Evolutionary conservation across 2,888 invertebrate species (phyloP).

Genomic region (Gisinianus flammeolus): DNA sequence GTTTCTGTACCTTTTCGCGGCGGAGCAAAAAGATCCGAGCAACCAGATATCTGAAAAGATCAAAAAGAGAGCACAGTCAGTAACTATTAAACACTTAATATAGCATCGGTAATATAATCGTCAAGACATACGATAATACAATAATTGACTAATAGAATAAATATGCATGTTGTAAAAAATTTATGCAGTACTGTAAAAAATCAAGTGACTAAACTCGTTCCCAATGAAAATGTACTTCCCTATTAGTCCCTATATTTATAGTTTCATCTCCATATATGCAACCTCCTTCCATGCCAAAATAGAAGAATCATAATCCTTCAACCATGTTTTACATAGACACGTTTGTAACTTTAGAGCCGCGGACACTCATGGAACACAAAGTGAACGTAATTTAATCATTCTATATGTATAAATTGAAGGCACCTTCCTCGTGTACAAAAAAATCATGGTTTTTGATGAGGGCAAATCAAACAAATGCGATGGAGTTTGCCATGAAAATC

Average conservation of each 20-base stretch:
- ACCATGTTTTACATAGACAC: no score
- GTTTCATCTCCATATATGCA: no score
- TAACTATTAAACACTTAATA: not conserved
- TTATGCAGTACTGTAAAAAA: not conserved
- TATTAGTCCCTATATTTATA: no score
- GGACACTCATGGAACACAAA: no score
- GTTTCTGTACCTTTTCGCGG: conserved; percentile 66
- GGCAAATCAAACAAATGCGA: no score
- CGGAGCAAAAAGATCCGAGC: conserved; percentile 73
- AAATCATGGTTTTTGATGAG: no score
- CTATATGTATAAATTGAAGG: no score
- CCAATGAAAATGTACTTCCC: not conserved
- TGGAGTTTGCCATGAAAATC: not conserved
- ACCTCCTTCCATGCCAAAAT: no score
- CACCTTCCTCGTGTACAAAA: no score
- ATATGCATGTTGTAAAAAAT: not conserved
- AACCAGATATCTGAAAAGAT: conserved; percentile 71
- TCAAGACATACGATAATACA: not conserved
- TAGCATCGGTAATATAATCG: not conserved
- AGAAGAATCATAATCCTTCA: no score
- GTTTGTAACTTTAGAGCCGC: no score
- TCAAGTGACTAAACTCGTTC: not conserved
- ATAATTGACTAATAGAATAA: not conserved
- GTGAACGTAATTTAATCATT: no score
- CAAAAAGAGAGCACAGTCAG: conserved; percentile 46